Evolutionary conservation across 1,140 invertebrate species (phyloP).

Genomic region (Trichomalopsis sarcophagae): DNA sequence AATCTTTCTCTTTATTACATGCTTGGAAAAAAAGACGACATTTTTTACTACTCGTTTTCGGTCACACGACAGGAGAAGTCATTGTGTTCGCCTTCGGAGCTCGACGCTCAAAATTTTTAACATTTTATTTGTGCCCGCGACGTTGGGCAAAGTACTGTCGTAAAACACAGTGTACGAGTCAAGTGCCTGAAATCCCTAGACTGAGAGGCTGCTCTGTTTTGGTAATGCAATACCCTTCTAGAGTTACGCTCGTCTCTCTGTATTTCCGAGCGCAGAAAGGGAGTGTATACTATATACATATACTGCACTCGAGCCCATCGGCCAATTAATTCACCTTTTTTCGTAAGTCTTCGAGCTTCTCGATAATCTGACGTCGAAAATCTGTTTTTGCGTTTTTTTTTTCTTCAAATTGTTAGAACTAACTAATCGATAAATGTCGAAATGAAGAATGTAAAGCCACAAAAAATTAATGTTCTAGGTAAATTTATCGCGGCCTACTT

Average conservation of each 20-base stretch:
- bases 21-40: not conserved
- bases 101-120: not conserved
- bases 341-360: slow-evolving; percentile 32
- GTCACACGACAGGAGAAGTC: not conserved
- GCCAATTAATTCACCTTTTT: slow-evolving; percentile 56
- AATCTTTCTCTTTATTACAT: not conserved
- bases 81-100: not conserved
- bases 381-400: no score
- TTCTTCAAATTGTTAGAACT: no score
- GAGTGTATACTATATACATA: not conserved
- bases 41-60: not conserved
- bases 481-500: not conserved
- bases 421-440: no score
- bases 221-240: slow-evolving; percentile 70
- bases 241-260: slow-evolving; percentile 59
- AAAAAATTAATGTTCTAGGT: not conserved
- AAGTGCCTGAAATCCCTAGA: slow-evolving; percentile 38
- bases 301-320: slow-evolving; percentile 46
- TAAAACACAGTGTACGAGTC: slow-evolving; percentile 28
- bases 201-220: slow-evolving; percentile 60
- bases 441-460: not conserved
- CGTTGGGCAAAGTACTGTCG: not conserved
- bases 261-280: slow-evolving; percentile 63
- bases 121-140: not conserved
- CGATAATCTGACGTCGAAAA: not conserved